phyloP scores from a whole-genome alignment of 2,888 invertebrate species.

The Carcina quercana region DNA sequence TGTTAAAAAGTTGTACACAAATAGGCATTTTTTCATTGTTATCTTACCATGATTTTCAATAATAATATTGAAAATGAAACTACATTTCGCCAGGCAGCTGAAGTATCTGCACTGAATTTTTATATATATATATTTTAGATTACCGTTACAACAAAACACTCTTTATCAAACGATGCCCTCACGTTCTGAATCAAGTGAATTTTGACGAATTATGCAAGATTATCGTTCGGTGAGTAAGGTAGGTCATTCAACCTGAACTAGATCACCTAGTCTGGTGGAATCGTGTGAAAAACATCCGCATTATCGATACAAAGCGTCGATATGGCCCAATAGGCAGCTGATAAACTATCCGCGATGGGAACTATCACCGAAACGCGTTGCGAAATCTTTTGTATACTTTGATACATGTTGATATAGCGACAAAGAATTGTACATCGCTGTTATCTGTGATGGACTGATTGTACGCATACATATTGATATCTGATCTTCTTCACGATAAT shows the following conservation, averaged over 20 bases:
- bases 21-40: too few species aligned
- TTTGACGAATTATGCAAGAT: conserved; percentile 37
- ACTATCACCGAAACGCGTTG: conserved; percentile 34
- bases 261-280: conserved; percentile 31
- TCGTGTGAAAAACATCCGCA: conserved; percentile 42
- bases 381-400: conserved; percentile 32
- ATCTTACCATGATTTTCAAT: not conserved
- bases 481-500: too few species aligned
- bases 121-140: not conserved
- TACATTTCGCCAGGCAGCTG: not conserved
- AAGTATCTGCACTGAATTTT: not conserved
- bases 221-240: conserved; percentile 29
- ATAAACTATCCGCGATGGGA: conserved; percentile 40
- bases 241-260: conserved; percentile 53
- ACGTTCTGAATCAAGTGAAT: conserved; percentile 12
- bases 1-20: too few species aligned
- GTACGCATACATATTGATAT: too few species aligned
- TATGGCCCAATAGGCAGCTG: conserved; percentile 39
- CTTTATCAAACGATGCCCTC: conserved; percentile 42
- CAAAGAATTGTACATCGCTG: conserved; percentile 26
- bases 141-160: conserved; percentile 3
- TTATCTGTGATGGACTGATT: too few species aligned
- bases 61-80: not conserved
- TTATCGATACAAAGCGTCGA: conserved; percentile 38
- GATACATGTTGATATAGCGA: conserved; percentile 20